Evolutionary conservation across 2,888 invertebrate genomes (phyloP).

Genomic region (Tenthredo distinguenda): DNA sequence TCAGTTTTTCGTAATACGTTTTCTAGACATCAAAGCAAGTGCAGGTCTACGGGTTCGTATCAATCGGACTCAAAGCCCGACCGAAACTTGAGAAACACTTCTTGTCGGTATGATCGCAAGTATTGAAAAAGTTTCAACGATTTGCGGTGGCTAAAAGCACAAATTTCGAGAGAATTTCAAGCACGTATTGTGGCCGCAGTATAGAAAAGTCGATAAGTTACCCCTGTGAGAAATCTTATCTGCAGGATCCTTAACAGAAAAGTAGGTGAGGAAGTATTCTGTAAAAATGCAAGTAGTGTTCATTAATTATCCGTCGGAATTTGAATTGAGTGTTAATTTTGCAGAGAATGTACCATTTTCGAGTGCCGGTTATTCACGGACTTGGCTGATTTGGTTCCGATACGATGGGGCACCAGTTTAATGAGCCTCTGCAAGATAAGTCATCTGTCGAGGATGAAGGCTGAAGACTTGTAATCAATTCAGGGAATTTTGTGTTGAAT

Average conservation of each 20-base stretch:
- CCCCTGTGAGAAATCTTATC: background rate
- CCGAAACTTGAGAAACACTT: background rate
- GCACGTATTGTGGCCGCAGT: background rate
- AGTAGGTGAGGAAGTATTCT: background rate
- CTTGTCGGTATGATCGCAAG: background rate
- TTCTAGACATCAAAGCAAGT: background rate
- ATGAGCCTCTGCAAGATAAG: background rate
- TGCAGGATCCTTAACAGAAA: background rate
- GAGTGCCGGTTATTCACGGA: background rate
- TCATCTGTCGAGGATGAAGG: background rate
- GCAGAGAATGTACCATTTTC: background rate
- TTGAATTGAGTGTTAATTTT: background rate
- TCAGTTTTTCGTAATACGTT: background rate
- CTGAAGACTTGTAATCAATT: background rate
- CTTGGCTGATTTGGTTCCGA: background rate
- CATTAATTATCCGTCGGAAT: background rate
- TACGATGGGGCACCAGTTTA: background rate
- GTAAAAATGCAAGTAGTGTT: background rate
- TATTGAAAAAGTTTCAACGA: background rate
- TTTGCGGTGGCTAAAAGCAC: background rate
- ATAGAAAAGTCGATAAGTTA: conserved; percentile 3
- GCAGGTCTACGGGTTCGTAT: background rate
- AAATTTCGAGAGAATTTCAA: conserved; percentile 4
- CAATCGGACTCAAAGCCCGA: background rate
- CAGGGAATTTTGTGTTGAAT: background rate